phyloP scores from a whole-genome alignment of 2,113 vertebrate species.

The Paraplagusia blochii region DNA sequence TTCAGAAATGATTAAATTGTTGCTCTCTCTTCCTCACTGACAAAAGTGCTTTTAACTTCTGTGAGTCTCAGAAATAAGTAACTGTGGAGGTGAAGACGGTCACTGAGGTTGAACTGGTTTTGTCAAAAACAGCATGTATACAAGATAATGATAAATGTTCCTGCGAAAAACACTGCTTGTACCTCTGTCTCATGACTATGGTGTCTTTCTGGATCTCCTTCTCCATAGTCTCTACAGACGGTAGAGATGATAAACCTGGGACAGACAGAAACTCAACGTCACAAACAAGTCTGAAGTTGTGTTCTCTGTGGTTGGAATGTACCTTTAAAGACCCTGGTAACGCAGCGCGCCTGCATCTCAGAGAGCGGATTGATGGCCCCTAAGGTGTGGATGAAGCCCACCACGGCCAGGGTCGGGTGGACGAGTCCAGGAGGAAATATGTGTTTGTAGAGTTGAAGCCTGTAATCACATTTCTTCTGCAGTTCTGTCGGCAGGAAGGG shows the following conservation, averaged over 20 bases:
- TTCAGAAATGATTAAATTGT: too few relatives aligned
- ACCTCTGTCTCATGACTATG: slow-evolving; percentile 67
- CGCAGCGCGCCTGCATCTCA: slow-evolving; percentile 88
- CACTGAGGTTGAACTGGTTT: too few relatives aligned
- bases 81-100: too few relatives aligned
- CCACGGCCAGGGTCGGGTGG: slow-evolving; percentile 81
- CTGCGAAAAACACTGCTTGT: background rate
- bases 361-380: slow-evolving; percentile 83
- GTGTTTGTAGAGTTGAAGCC: slow-evolving; percentile 80
- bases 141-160: too few relatives aligned
- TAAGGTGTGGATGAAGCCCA: slow-evolving; percentile 78
- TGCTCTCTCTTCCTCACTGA: too few relatives aligned
- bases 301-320: background rate
- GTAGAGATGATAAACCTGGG: slow-evolving; percentile 65
- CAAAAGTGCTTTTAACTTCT: too few relatives aligned
- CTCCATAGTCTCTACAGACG: slow-evolving; percentile 66
- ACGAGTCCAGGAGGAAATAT: slow-evolving; percentile 79
- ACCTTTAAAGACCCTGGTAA: slow-evolving; percentile 83
- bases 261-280: background rate
- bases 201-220: slow-evolving; percentile 72
- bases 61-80: too few relatives aligned
- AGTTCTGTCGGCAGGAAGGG: slow-evolving; percentile 79
- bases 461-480: slow-evolving; percentile 68
- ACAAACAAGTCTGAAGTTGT: background rate
- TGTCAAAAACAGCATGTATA: too few relatives aligned